Evolutionary conservation across 2,888 invertebrate genomes (phyloP).

Genomic region (Parnassius smintheus): DNA sequence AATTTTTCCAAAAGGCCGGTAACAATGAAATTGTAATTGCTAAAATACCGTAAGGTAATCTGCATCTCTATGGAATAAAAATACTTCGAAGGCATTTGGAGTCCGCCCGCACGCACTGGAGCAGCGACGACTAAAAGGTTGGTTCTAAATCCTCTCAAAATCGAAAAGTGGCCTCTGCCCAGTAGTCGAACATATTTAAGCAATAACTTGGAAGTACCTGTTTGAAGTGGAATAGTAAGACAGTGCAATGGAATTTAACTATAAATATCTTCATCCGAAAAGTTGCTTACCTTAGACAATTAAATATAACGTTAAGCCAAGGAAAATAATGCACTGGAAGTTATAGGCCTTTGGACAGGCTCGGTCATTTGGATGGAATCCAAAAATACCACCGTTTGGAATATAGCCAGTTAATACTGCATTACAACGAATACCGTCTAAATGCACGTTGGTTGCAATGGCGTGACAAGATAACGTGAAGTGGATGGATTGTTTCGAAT

Average conservation of each 20-base stretch:
- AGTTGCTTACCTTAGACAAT: not conserved
- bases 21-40: no score
- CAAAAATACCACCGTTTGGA: slow-evolving; percentile 17
- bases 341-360: not conserved
- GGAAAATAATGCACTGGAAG: not conserved
- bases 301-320: not conserved
- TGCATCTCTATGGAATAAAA: no score
- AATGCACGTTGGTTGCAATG: slow-evolving; percentile 5
- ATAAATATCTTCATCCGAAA: not conserved
- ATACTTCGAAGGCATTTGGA: no score
- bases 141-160: no score
- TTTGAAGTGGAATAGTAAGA: not conserved
- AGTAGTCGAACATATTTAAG: not conserved
- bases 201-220: not conserved
- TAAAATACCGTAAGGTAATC: no score
- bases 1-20: no score
- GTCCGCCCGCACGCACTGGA: no score
- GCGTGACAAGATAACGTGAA: slow-evolving; percentile 10
- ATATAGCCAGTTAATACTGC: slow-evolving; percentile 14
- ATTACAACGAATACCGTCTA: not conserved
- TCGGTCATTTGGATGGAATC: slow-evolving; percentile 4
- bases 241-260: not conserved
- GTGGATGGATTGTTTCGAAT: not conserved
- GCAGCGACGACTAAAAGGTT: no score
- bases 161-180: no score